phyloP scores from a whole-genome alignment of 2,113 vertebrate species.

The Monarcha castaneiventris region DNA sequence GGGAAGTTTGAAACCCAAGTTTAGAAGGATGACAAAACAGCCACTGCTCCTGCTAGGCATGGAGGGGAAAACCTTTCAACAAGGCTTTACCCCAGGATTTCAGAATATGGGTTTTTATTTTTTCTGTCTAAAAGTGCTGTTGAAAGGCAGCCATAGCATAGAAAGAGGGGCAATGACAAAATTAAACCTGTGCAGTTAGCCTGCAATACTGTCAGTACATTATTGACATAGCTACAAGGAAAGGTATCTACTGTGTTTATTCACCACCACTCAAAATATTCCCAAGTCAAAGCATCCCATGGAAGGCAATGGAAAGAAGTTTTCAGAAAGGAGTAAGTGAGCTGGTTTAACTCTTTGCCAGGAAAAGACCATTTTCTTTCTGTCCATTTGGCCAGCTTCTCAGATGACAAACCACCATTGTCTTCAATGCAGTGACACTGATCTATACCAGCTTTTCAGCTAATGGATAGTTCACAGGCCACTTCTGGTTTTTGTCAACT shows the following conservation, averaged over 20 bases:
- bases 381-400: conserved; percentile 11
- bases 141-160: neutral
- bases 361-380: conserved; percentile 36
- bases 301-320: neutral
- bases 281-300: neutral
- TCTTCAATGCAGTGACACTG: conserved; percentile 45
- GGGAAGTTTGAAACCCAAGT: neutral
- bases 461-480: conserved; percentile 35
- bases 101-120: neutral
- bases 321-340: conserved; percentile 2
- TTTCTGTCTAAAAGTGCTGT: neutral
- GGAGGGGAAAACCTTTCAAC: neutral
- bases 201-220: neutral
- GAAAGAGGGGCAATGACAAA: neutral
- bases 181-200: neutral
- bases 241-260: neutral
- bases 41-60: neutral
- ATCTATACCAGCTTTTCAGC: conserved; percentile 58
- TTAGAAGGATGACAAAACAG: neutral
- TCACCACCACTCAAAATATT: neutral
- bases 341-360: neutral
- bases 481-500: conserved; percentile 50
- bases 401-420: conserved; percentile 49
- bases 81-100: neutral
- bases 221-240: neutral